These are phyloP conservation scores for Folsomia manolachei DNA, from an alignment of 2,888 invertebrate genomes.

Conservation along the genomic window DNA sequence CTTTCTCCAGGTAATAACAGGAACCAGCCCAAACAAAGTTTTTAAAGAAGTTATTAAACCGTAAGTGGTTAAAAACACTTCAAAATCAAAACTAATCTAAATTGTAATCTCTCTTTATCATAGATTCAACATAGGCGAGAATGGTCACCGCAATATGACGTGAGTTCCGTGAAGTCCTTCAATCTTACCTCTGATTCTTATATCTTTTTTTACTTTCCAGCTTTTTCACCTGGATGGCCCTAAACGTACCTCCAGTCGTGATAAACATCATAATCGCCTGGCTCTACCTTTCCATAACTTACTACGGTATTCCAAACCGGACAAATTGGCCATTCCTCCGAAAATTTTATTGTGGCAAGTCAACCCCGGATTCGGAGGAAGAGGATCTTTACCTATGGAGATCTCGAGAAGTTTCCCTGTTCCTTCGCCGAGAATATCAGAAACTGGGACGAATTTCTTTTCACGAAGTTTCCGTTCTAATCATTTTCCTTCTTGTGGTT, in stretches of 20 bases:
- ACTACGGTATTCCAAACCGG: conserved; percentile 35
- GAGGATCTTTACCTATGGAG: conserved; percentile 23
- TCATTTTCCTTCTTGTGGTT: conserved; percentile 28
- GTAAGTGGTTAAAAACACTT: conserved; percentile 18
- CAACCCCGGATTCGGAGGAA: background rate
- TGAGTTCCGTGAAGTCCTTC: no score
- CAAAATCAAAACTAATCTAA: no score
- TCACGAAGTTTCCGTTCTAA: conserved; percentile 36
- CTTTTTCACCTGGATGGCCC: conserved; percentile 48
- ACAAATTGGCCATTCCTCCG: background rate
- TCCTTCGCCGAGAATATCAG: conserved; percentile 31
- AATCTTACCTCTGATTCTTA: no score
- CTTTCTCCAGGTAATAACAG: conserved; percentile 36
- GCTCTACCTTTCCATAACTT: conserved; percentile 41
- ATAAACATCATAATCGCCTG: conserved; percentile 42
- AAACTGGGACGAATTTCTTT: conserved; percentile 37
- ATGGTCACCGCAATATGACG: conserved; percentile 41
- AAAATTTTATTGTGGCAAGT: background rate
- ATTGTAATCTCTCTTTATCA: no score
- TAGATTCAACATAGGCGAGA: conserved; percentile 43
- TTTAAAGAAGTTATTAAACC: conserved; percentile 34
- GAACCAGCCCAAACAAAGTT: conserved; percentile 45
- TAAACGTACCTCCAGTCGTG: conserved; percentile 43
- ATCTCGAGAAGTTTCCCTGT: conserved; percentile 13
- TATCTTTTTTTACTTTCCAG: no score